Evolutionary conservation across 2,113 vertebrate species (phyloP).

Genomic region (Fregata magnificens): DNA sequence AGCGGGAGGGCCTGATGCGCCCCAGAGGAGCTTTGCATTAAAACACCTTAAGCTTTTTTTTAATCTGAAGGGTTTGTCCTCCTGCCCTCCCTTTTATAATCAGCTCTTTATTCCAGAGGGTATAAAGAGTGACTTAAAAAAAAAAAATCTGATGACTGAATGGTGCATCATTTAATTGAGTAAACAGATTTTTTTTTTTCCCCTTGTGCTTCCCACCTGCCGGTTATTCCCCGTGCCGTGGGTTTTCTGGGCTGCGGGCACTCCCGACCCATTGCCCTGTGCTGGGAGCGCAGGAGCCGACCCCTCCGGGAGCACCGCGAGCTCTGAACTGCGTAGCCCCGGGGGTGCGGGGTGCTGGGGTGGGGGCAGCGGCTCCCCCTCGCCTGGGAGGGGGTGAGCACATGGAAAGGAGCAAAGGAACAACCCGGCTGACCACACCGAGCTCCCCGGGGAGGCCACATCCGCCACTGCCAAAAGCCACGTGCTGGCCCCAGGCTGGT

Average conservation of each 20-base stretch:
- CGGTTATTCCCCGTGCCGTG: not conserved
- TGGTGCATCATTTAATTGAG: conserved; percentile 21
- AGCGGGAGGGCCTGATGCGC: not conserved
- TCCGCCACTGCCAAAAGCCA: not conserved
- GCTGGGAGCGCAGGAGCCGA: not conserved
- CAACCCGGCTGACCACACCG: not conserved
- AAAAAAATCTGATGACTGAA: not conserved
- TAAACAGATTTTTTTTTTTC: not conserved
- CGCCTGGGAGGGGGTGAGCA: not conserved
- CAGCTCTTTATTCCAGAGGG: conserved; percentile 38
- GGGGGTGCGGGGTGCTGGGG: not conserved
- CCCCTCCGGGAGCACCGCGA: no score
- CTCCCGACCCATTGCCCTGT: not conserved
- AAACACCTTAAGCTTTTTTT: conserved; percentile 49
- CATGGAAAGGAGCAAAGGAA: not conserved
- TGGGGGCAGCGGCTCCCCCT: not conserved
- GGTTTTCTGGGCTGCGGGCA: not conserved
- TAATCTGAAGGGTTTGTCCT: conserved; percentile 13
- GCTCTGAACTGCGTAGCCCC: not conserved
- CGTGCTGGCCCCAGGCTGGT: not conserved
- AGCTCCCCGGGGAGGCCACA: not conserved
- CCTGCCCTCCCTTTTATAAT: not conserved
- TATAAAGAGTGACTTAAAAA: conserved; percentile 14
- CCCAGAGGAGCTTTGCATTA: not conserved
- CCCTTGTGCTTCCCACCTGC: not conserved